A percentile compares a stretch with the other conserved stretches of the same genome.
Conservation (phyloP, 2,888 invertebrate species). For the Anarsia innoxiella region DNA sequence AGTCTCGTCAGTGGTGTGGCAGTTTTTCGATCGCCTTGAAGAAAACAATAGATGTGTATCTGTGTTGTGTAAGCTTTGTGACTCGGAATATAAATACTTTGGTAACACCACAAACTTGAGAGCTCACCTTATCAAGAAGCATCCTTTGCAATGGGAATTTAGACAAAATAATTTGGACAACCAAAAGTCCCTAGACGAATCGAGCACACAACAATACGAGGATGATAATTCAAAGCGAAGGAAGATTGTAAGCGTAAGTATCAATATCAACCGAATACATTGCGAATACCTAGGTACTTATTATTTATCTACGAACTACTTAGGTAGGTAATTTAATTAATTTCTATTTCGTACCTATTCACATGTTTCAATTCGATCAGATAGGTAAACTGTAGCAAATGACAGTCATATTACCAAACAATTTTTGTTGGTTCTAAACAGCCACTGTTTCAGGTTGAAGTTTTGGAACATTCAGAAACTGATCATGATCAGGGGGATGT, state of each 20-base stretch:
- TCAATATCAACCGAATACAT: too few relatives aligned
- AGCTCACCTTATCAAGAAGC: conserved; percentile 57
- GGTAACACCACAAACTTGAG: conserved; percentile 66
- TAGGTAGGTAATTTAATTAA: too few relatives aligned
- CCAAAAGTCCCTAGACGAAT: conserved; percentile 34
- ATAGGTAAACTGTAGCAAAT: too few relatives aligned
- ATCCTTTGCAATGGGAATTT: conserved; percentile 66
- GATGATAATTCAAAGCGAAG: conserved; percentile 45
- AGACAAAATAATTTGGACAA: conserved; percentile 35
- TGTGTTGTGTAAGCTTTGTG: conserved; percentile 67
- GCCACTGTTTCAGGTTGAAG: conserved; percentile 58
- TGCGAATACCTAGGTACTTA: too few relatives aligned
- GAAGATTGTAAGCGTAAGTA: conserved; percentile 39
- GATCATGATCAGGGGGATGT: conserved; percentile 27
- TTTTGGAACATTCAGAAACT: conserved; percentile 39
- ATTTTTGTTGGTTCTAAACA: too few relatives aligned
- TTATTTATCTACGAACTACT: too few relatives aligned
- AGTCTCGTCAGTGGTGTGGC: conserved; percentile 62
- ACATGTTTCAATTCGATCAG: too few relatives aligned
- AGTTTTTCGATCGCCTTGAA: conserved; percentile 59
- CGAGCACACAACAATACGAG: conserved; percentile 28
- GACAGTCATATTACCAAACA: too few relatives aligned
- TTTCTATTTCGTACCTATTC: too few relatives aligned
- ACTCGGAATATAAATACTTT: conserved; percentile 62
- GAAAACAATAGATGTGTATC: conserved; percentile 50